A percentile compares a stretch with the other conserved stretches of the same genome.
Conservation (phyloP, 2,888 invertebrate genomes). For the Drosophila meridiana region DNA sequence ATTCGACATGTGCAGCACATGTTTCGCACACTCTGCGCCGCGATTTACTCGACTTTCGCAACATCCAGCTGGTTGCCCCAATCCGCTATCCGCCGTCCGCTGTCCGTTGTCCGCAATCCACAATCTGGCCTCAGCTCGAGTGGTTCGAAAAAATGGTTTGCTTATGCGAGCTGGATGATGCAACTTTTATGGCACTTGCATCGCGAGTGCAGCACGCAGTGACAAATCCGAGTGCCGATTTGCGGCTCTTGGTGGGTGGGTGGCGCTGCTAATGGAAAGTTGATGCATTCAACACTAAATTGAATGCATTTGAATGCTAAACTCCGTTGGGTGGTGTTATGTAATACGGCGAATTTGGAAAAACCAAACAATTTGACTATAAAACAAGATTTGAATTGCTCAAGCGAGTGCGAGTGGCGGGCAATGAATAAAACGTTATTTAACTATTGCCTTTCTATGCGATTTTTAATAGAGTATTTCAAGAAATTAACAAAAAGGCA, state of each 20-base stretch:
- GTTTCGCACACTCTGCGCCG: conserved; percentile 38
- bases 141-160: conserved; percentile 32
- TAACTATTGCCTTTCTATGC: background rate
- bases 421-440: background rate
- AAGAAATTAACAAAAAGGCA: too few species aligned
- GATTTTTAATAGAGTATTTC: background rate
- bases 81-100: conserved; percentile 2
- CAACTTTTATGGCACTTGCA: conserved; percentile 34
- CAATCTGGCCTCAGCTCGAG: conserved; percentile 19
- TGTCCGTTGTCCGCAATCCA: background rate
- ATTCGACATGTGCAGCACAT: conserved; percentile 53
- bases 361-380: background rate
- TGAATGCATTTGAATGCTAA: conserved; percentile 2
- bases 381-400: background rate
- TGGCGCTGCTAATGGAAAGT: conserved; percentile 7
- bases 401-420: background rate
- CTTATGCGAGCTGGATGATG: conserved; percentile 37
- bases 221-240: conserved; percentile 4
- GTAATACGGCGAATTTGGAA: background rate
- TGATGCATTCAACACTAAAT: background rate
- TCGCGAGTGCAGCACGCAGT: background rate
- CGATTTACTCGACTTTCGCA: conserved; percentile 68
- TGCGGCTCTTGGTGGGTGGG: conserved; percentile 9
- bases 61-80: conserved; percentile 45
- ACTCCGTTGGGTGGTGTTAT: background rate